phyloP scores from a whole-genome alignment of 2,888 invertebrate genomes.

The Eupithecia insigniata region DNA sequence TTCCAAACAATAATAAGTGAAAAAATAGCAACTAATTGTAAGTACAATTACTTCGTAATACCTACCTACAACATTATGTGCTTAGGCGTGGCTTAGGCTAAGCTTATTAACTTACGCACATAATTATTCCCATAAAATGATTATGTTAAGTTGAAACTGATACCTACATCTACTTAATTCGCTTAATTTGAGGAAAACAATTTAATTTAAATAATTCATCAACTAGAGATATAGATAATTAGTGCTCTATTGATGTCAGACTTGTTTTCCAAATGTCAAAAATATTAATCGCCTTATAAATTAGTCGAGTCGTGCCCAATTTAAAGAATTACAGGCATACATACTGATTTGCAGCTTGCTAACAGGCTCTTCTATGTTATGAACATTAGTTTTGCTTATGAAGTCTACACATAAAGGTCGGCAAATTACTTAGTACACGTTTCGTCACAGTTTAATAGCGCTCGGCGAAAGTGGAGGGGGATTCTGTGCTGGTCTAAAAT shows the following conservation, averaged over 20 bases:
- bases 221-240: neutral
- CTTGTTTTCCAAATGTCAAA: neutral
- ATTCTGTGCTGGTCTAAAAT: too few species aligned
- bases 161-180: neutral
- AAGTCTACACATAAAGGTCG: too few species aligned
- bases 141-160: neutral
- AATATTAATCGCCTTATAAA: neutral
- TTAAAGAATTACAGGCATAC: too few species aligned
- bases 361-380: too few species aligned
- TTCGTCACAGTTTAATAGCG: too few species aligned
- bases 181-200: neutral
- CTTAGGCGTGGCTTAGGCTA: neutral
- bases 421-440: too few species aligned
- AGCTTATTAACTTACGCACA: neutral
- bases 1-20: neutral
- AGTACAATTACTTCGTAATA: too few species aligned
- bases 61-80: neutral
- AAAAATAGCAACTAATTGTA: neutral
- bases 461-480: too few species aligned
- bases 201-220: neutral
- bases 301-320: neutral
- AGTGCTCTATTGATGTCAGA: neutral
- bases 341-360: too few species aligned
- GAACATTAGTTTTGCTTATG: neutral
- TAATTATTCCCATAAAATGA: constrained; percentile 1